These are phyloP conservation scores for Enteromius treurensis DNA, from an alignment of 2,797 vertebrate species.

Conservation along the genomic window DNA sequence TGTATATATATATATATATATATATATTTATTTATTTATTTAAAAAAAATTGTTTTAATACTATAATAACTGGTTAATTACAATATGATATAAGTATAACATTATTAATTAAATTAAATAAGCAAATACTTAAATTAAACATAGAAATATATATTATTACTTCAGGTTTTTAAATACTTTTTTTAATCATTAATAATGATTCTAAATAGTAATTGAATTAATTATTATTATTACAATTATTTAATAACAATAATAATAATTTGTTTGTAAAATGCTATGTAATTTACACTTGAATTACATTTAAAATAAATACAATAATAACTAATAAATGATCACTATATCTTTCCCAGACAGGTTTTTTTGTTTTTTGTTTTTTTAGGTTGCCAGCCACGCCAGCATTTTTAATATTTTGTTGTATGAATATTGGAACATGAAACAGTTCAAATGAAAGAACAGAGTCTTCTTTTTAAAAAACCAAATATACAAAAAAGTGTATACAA, in stretches of 20 bases:
- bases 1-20: no score
- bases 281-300: rapidly evolving
- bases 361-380: no score
- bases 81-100: background rate
- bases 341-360: no score
- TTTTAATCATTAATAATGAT: background rate
- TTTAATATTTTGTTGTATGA: background rate
- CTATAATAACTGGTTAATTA: background rate
- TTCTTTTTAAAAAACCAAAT: background rate
- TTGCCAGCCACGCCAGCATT: background rate
- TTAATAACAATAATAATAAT: background rate
- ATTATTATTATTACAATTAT: background rate
- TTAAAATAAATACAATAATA: background rate
- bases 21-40: background rate
- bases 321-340: background rate
- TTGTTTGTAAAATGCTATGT: background rate
- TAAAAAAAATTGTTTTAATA: background rate
- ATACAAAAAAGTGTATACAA: no score
- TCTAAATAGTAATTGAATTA: background rate
- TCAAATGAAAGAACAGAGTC: background rate
- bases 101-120: background rate
- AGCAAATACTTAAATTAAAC: background rate
- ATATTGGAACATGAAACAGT: background rate
- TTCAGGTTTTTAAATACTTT: background rate
- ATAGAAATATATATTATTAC: background rate